Conservation (phyloP, 2,113 vertebrate species). For the Epinephelus lanceolatus region DNA sequence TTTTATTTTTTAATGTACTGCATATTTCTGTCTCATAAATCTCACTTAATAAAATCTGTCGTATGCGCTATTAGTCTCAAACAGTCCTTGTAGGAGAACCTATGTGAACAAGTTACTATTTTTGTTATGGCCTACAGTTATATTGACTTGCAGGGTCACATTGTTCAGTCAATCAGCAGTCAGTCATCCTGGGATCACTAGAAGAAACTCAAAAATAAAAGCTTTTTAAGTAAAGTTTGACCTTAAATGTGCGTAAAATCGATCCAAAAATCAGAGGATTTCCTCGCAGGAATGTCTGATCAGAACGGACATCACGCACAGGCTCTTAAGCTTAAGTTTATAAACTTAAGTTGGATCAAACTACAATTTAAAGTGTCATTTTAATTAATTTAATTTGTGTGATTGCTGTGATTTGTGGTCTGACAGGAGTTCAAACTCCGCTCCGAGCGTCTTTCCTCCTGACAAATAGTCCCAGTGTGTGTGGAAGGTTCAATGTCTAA, state of each 20-base stretch:
- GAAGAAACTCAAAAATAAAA: background rate
- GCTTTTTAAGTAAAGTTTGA: background rate
- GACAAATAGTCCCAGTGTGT: constrained; percentile 22
- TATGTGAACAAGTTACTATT: background rate
- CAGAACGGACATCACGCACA: background rate
- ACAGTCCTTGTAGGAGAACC: background rate
- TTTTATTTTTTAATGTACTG: background rate
- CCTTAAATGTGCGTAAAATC: no score
- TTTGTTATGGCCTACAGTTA: background rate
- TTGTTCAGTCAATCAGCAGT: background rate
- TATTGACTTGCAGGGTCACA: no score
- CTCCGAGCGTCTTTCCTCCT: background rate
- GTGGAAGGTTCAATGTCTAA: constrained; percentile 59
- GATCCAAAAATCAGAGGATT: background rate
- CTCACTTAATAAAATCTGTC: constrained; percentile 27
- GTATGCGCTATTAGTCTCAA: background rate
- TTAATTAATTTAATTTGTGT: background rate
- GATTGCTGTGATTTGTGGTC: background rate
- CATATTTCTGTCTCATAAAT: constrained; percentile 17
- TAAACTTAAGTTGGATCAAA: background rate
- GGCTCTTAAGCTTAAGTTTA: background rate
- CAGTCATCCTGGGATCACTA: background rate
- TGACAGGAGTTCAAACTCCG: constrained; percentile 48
- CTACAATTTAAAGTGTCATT: background rate
- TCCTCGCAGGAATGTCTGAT: background rate